Percentiles rank a stretch among this genome's conserved stretches.
Conservation (phyloP, 2,888 invertebrate species). For the Diplazon laetatorius region DNA sequence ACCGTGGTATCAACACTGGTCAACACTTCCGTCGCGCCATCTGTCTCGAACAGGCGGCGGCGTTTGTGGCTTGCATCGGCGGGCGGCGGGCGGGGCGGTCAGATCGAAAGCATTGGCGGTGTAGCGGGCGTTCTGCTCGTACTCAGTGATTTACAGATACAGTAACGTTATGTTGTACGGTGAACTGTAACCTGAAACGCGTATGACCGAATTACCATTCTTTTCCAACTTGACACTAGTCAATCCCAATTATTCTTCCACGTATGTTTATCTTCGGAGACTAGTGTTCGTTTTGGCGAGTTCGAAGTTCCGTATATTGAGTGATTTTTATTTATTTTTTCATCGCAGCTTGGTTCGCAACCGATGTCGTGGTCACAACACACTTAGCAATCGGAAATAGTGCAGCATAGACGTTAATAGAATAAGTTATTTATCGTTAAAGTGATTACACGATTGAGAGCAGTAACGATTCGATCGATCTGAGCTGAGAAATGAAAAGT, state of each 20-base stretch:
- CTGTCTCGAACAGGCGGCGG: too few relatives aligned
- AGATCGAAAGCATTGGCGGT: too few relatives aligned
- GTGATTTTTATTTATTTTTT: too few relatives aligned
- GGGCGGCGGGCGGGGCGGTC: too few relatives aligned
- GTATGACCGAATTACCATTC: slow-evolving; percentile 28
- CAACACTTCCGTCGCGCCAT: too few relatives aligned
- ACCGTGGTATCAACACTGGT: too few relatives aligned
- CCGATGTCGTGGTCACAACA: not conserved
- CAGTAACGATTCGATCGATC: slow-evolving; percentile 40
- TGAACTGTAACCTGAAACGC: slow-evolving; percentile 50
- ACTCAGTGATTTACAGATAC: too few relatives aligned
- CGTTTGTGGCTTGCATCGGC: too few relatives aligned
- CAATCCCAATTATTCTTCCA: not conserved
- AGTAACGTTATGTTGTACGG: too few relatives aligned
- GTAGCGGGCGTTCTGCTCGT: too few relatives aligned
- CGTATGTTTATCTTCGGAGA: not conserved
- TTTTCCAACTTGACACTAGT: slow-evolving; percentile 5
- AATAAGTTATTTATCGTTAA: slow-evolving; percentile 20
- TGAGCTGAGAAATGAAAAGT: slow-evolving; percentile 56
- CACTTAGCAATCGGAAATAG: slow-evolving; percentile 33
- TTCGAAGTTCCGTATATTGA: not conserved
- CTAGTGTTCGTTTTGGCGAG: not conserved
- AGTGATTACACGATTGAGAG: slow-evolving; percentile 48
- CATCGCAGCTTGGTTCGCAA: not conserved
- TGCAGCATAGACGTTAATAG: not conserved